Conservation (phyloP, 2,888 invertebrate species). For the Heteropelma amictum region DNA sequence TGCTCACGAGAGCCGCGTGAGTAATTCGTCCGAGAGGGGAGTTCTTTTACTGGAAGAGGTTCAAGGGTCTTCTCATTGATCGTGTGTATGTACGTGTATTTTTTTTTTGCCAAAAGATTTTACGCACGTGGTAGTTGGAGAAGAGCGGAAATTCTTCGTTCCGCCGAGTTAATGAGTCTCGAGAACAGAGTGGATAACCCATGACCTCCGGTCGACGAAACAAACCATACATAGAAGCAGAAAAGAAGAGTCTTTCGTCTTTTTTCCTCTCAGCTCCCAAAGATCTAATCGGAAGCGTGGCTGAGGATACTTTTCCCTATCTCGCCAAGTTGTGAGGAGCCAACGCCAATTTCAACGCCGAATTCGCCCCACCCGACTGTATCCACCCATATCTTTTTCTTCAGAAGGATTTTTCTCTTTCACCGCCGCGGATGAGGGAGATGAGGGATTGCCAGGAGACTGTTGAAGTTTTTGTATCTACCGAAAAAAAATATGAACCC, state of each 20-base stretch:
- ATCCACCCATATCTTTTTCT: too few species aligned
- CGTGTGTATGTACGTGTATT: not conserved
- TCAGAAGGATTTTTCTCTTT: slow-evolving; percentile 9
- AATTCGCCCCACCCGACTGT: slow-evolving; percentile 13
- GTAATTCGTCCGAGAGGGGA: slow-evolving; percentile 31
- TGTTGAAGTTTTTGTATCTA: slow-evolving; percentile 10
- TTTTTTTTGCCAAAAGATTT: not conserved
- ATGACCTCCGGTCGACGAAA: slow-evolving; percentile 43
- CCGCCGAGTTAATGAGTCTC: slow-evolving; percentile 53
- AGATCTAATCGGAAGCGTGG: slow-evolving; percentile 53
- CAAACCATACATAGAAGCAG: slow-evolving; percentile 20
- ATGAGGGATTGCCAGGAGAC: slow-evolving; percentile 5
- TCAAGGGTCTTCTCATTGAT: slow-evolving; percentile 18
- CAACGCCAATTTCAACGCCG: slow-evolving; percentile 41
- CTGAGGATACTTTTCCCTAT: slow-evolving; percentile 39
- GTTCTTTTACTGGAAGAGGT: slow-evolving; percentile 20
- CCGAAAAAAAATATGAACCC: too few species aligned
- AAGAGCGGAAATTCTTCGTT: slow-evolving; percentile 45
- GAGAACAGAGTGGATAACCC: slow-evolving; percentile 48
- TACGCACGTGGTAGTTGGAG: slow-evolving; percentile 8
- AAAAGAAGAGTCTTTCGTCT: slow-evolving; percentile 11
- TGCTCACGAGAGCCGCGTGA: slow-evolving; percentile 5
- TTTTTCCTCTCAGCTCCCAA: slow-evolving; percentile 23
- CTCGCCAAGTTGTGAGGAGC: slow-evolving; percentile 15
- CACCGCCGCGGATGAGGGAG: too few species aligned